Conservation (phyloP, 2,888 invertebrate species). For the Megalurothrips usitatus region DNA sequence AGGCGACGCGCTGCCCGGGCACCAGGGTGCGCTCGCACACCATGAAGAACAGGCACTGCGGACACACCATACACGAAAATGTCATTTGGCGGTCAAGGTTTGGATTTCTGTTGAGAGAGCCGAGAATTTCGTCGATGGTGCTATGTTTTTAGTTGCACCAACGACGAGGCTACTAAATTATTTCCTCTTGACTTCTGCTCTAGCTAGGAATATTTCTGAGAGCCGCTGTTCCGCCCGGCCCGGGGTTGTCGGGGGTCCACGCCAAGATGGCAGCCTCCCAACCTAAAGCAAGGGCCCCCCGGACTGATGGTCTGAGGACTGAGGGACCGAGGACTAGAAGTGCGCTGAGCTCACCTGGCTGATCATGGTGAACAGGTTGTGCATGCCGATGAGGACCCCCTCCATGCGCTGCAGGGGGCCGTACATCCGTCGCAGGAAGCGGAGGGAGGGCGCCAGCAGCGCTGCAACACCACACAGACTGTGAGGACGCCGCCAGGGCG, state of each 20-base stretch:
- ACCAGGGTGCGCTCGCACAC: conserved; percentile 65
- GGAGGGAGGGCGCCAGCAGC: background rate
- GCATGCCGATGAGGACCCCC: conserved; percentile 61
- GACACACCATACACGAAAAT: conserved; percentile 35
- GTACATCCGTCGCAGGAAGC: conserved; percentile 52
- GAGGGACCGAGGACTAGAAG: too few species aligned
- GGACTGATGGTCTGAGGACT: too few species aligned
- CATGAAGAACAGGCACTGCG: conserved; percentile 66
- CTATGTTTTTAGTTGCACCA: background rate
- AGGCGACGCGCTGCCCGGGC: conserved; percentile 56
- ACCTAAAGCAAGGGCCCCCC: background rate
- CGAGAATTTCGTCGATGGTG: too few species aligned
- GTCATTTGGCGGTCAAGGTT: too few species aligned
- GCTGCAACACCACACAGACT: background rate
- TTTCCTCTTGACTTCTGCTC: too few species aligned
- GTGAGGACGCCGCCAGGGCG: too few species aligned
- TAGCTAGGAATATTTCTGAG: background rate
- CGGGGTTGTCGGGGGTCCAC: background rate
- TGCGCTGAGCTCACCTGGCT: conserved; percentile 58
- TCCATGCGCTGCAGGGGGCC: conserved; percentile 62
- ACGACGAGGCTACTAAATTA: too few species aligned
- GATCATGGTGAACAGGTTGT: conserved; percentile 64
- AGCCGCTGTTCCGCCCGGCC: background rate
- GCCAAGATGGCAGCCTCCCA: conserved; percentile 5
- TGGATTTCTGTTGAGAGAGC: too few species aligned